Conservation (phyloP, 2,888 invertebrate species). For the Odontothrips loti region DNA sequence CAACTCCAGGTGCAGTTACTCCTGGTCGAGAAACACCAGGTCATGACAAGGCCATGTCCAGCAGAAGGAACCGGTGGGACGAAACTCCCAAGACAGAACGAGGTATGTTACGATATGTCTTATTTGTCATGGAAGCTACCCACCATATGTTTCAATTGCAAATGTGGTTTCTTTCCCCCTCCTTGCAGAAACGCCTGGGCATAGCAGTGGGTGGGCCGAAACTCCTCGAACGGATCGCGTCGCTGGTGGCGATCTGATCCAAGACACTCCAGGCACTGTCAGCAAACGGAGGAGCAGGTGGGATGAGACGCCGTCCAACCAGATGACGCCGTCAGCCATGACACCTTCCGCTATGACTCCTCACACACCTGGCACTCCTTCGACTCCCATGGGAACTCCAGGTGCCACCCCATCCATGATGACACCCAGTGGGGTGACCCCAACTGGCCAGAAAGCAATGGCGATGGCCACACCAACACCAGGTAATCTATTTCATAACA, state of each 20-base stretch:
- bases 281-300: constrained; percentile 95
- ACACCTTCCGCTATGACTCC: constrained; percentile 46
- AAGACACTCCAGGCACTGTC: constrained; percentile 78
- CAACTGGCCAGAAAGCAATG: constrained; percentile 94
- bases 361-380: constrained; percentile 57
- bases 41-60: constrained; percentile 62
- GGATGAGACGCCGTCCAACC: constrained; percentile 91
- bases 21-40: constrained; percentile 82
- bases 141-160: neutral
- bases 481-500: constrained; percentile 44
- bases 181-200: constrained; percentile 82
- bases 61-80: constrained; percentile 95
- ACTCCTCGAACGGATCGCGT: constrained; percentile 93
- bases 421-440: constrained; percentile 59
- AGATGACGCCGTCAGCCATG: constrained; percentile 46
- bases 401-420: constrained; percentile 44
- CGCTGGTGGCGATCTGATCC: constrained; percentile 62
- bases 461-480: constrained; percentile 97
- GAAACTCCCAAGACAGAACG: constrained; percentile 98
- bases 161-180: neutral
- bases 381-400: constrained; percentile 37
- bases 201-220: constrained; percentile 97
- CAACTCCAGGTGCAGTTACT: constrained; percentile 78
- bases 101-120: constrained; percentile 48
- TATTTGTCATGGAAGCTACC: too few relatives aligned